Evolutionary conservation across 2,113 vertebrate species (phyloP).

Genomic region (Pomatostomus ruficeps): DNA sequence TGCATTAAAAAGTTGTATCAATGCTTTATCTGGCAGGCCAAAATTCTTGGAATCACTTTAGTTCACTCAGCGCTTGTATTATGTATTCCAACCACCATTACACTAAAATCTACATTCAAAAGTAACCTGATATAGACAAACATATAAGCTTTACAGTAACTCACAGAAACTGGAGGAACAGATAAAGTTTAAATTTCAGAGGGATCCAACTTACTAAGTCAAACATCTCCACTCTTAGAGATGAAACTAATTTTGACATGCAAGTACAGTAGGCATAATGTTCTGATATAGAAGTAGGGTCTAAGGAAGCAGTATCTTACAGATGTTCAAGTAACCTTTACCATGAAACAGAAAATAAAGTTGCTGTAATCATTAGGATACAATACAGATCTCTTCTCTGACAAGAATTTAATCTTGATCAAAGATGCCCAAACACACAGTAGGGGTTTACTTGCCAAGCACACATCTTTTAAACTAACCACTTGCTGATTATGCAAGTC

Average conservation of each 20-base stretch:
- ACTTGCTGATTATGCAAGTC: not conserved
- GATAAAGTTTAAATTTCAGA: not conserved
- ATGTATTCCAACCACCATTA: not conserved
- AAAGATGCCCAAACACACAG: not conserved
- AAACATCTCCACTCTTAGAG: not conserved
- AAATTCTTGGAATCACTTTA: not conserved
- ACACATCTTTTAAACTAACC: not conserved
- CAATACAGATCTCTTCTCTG: not conserved
- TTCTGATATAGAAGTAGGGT: not conserved
- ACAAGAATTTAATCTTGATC: not conserved
- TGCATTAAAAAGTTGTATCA: not conserved
- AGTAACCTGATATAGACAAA: not conserved
- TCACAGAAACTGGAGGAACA: not conserved
- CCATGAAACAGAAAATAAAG: not conserved
- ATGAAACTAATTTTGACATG: not conserved
- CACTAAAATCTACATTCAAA: not conserved
- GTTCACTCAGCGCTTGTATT: not conserved
- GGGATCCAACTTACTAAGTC: not conserved
- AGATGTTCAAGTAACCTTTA: not conserved
- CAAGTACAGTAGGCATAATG: not conserved
- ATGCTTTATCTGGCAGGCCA: not conserved
- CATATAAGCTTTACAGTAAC: not conserved
- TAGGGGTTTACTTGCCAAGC: not conserved
- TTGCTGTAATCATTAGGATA: not conserved
- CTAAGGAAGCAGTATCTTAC: not conserved